Evolutionary conservation across 2,888 invertebrate species (phyloP).

Genomic region (Xiphydria camelus): DNA sequence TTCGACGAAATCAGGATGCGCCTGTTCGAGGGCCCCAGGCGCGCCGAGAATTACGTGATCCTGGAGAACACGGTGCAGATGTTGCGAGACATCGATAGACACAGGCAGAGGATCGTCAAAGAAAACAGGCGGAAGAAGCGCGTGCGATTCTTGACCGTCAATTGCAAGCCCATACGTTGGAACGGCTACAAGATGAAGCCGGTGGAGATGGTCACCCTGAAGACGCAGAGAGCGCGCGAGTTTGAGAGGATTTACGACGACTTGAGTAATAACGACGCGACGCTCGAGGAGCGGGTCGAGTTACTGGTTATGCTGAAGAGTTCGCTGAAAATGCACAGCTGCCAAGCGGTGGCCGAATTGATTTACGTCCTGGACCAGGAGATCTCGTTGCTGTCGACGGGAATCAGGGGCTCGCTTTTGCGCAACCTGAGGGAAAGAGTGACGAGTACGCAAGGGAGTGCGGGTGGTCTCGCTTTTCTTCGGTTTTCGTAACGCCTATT

Average conservation of each 20-base stretch:
- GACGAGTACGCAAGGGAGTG: constrained; percentile 40
- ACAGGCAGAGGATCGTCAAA: constrained; percentile 65
- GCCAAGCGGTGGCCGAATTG: constrained; percentile 64
- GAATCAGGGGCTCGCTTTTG: constrained; percentile 64
- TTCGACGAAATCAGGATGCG: constrained; percentile 66
- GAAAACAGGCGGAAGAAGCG: constrained; percentile 66
- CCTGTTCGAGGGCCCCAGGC: constrained; percentile 70
- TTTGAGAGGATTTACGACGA: constrained; percentile 74
- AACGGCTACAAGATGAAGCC: constrained; percentile 70
- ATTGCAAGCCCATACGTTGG: constrained; percentile 77
- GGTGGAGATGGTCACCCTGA: constrained; percentile 80
- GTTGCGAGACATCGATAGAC: constrained; percentile 70
- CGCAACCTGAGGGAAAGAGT: constrained; percentile 71
- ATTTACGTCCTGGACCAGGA: constrained; percentile 72
- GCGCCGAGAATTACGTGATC: constrained; percentile 71
- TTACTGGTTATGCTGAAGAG: constrained; percentile 72
- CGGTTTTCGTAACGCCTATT: neutral
- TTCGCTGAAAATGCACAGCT: constrained; percentile 66
- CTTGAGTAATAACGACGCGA: constrained; percentile 64
- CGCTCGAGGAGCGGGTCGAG: constrained; percentile 70
- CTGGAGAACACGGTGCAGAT: constrained; percentile 76
- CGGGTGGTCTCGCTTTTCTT: no score
- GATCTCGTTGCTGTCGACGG: constrained; percentile 69
- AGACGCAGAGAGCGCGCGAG: constrained; percentile 77
- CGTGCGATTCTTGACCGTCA: constrained; percentile 67